Evolutionary conservation across 2,888 invertebrate genomes (phyloP).

Genomic region (Drosophila macrothrix): DNA sequence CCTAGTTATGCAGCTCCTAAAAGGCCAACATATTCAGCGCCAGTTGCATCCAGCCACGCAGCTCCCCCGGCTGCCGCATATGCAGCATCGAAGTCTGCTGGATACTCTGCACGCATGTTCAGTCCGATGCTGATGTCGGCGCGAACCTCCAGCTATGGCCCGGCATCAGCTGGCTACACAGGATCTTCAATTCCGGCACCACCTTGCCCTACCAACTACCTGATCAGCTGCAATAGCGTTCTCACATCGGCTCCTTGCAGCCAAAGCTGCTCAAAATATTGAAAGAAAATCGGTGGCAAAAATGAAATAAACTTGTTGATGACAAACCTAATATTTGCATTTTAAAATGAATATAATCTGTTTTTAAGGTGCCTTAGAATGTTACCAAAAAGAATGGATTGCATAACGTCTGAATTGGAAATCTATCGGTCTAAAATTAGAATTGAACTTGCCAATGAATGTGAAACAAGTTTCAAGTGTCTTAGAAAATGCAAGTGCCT

Average conservation of each 20-base stretch:
- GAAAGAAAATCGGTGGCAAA: not conserved
- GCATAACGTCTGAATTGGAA: not conserved
- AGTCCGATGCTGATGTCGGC: conserved; percentile 47
- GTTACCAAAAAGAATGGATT: not conserved
- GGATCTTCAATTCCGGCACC: conserved; percentile 54
- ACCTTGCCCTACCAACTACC: conserved; percentile 58
- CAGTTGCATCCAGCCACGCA: conserved; percentile 19
- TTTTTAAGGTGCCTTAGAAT: not conserved
- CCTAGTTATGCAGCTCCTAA: conserved; percentile 40
- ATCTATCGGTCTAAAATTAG: not conserved
- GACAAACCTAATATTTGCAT: not conserved
- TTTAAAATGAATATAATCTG: not conserved
- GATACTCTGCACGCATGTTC: conserved; percentile 61
- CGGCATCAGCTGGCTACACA: conserved; percentile 29
- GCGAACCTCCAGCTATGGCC: conserved; percentile 38
- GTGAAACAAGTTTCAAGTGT: not conserved
- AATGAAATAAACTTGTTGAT: conserved; percentile 32
- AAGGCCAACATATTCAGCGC: conserved; percentile 23
- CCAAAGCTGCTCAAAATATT: conserved; percentile 49
- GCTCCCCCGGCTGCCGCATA: conserved; percentile 28
- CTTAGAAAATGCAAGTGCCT: not conserved
- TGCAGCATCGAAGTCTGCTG: conserved; percentile 23
- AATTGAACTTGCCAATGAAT: not conserved
- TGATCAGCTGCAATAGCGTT: conserved; percentile 63
- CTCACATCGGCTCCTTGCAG: conserved; percentile 55